Conservation (phyloP, 2,888 invertebrate species). For the Archips xylosteana region DNA sequence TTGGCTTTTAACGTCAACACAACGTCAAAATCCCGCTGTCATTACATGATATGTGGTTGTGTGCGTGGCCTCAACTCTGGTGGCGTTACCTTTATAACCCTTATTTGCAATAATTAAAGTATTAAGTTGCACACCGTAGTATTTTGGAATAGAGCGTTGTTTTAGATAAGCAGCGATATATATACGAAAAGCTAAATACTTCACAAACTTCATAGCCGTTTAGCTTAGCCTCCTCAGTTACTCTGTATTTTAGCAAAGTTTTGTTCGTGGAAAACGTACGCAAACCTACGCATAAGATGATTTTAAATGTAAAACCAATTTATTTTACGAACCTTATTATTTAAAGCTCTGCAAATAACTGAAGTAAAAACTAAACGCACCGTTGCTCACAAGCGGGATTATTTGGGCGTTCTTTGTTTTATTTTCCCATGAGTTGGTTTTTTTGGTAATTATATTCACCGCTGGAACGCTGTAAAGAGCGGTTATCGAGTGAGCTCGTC, state of each 20-base stretch:
- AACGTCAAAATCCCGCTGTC: too few relatives aligned
- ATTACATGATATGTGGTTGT: too few relatives aligned
- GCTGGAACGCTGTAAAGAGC: slow-evolving; percentile 62
- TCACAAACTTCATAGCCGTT: too few relatives aligned
- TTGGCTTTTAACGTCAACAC: too few relatives aligned
- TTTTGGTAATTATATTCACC: slow-evolving; percentile 67
- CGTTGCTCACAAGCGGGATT: slow-evolving; percentile 28
- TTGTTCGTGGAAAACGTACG: background rate
- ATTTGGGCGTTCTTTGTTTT: slow-evolving; percentile 41
- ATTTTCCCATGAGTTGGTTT: slow-evolving; percentile 66
- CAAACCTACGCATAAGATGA: background rate
- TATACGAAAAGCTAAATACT: too few relatives aligned
- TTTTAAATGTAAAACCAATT: slow-evolving; percentile 24
- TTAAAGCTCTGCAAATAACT: slow-evolving; percentile 32
- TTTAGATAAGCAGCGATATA: too few relatives aligned
- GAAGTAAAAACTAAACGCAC: slow-evolving; percentile 35
- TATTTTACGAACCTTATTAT: slow-evolving; percentile 30
- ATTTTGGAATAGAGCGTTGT: too few relatives aligned
- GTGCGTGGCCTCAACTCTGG: too few relatives aligned
- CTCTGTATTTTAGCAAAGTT: background rate
- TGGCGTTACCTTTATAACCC: too few relatives aligned
- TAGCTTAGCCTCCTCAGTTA: background rate
- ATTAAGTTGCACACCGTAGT: too few relatives aligned
- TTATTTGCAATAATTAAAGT: too few relatives aligned
- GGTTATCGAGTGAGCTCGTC: slow-evolving; percentile 66